phyloP scores from a whole-genome alignment of 2,113 vertebrate genomes.

The Peucedramus taeniatus region DNA sequence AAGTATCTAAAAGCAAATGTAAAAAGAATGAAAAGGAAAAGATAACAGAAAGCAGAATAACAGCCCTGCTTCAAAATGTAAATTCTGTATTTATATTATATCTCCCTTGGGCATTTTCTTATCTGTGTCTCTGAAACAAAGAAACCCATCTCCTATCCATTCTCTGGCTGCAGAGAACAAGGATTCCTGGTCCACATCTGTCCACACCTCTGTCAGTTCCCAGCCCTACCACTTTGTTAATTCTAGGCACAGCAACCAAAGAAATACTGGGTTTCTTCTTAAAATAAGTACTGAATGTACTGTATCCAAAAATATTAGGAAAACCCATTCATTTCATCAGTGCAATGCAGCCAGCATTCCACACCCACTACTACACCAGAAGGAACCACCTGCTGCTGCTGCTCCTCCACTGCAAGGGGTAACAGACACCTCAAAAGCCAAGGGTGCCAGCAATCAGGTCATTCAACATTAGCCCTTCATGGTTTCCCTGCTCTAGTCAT shows the following conservation, averaged over 20 bases:
- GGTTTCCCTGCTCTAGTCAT: background rate
- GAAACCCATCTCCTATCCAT: background rate
- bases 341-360: background rate
- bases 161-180: background rate
- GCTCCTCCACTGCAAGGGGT: background rate
- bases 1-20: background rate
- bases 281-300: background rate
- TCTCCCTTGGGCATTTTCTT: background rate
- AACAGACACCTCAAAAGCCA: background rate
- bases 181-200: accelerated
- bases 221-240: background rate
- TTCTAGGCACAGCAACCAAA: background rate
- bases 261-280: background rate
- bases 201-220: background rate
- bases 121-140: background rate
- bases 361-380: accelerated
- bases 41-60: background rate
- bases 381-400: background rate
- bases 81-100: background rate
- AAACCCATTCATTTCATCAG: background rate
- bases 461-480: background rate
- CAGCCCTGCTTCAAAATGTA: background rate
- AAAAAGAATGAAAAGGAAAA: background rate
- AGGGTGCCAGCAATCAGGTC: background rate
- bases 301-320: background rate